Evolutionary conservation across 2,113 vertebrate species (phyloP), one percentile per base, ranked within the genome.

Genomic region (Pterocles orientalis): DNA sequence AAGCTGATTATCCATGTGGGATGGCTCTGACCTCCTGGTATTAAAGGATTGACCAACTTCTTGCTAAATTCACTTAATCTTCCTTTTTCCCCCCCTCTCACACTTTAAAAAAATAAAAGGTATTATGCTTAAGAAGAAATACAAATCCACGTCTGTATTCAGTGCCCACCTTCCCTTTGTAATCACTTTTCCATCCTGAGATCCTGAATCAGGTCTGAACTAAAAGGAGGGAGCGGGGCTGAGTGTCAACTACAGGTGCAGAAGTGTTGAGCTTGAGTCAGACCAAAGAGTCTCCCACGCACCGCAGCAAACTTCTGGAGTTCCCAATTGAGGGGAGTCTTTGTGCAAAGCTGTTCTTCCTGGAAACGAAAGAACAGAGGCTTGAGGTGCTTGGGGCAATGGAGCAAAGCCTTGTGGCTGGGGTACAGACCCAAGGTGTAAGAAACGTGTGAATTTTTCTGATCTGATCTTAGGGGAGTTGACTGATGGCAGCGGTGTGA

Each of bases 1-100:
- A 84, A 96, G 68, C 76, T 83, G 86, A 43, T 78, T 73, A 61
- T 86, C 90, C 91, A 33, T 6, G 41, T 88, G 80, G 94, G 91
- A 81, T 81, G 71, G 86, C 51, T 94, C 72, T 83, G 72, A 93
- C 88, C 82, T 92, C 45, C 34, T 78, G 64, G 64, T 60, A 36
- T 66, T 83, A 84, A 64, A 48, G 82, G 76, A 88, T 75, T 88
- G 86, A 88, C 80, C 94, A 88, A 21, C 5, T 81, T 61, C 54
- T 73, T 56, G 29, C 61, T 78, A 91, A 95, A 97, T 77, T 88
- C 88, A 73, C 51, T 88, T 66, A 8, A 84, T 88, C 82, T 81
- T 86, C 31, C 54, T 73, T n/a, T 47, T 12, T 1, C 2, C 8
- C 9, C 20, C 11, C 3, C 1, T 2, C 12, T 16, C 10, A 11